Percentiles rank a stretch among this genome's conserved stretches.
phyloP scores from a whole-genome alignment of 2,888 invertebrate species.

The Oscheius myriophilus region DNA sequence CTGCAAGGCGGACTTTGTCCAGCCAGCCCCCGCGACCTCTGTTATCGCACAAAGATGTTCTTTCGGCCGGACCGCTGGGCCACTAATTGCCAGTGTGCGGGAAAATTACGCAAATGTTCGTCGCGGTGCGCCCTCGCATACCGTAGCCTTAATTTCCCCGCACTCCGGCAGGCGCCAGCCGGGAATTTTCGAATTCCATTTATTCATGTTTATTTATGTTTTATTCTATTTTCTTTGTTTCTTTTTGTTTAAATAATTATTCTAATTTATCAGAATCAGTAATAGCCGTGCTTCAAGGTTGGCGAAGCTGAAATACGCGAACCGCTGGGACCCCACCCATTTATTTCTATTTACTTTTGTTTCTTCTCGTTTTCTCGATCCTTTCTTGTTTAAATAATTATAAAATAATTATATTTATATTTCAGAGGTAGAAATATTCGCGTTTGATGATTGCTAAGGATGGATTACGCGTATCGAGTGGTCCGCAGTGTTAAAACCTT shows the following conservation, averaged over 20 bases:
- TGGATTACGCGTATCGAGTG: conserved; percentile 66
- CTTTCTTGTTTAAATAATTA: too few relatives aligned
- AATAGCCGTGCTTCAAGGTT: conserved; percentile 4
- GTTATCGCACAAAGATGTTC: conserved; percentile 19
- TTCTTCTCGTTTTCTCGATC: too few relatives aligned
- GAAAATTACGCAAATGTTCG: too few relatives aligned
- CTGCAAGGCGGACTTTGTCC: conserved; percentile 23
- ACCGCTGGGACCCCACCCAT: conserved; percentile 52
- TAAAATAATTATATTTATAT: neutral
- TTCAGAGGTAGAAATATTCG: neutral
- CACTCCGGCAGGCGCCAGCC: too few relatives aligned
- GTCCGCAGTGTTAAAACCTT: conserved; percentile 74
- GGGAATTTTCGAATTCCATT: too few relatives aligned
- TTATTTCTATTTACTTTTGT: too few relatives aligned
- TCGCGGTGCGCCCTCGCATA: too few relatives aligned
- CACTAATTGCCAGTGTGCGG: neutral
- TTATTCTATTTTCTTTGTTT: too few relatives aligned
- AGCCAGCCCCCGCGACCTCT: conserved; percentile 19
- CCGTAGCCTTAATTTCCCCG: too few relatives aligned
- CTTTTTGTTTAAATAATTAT: too few relatives aligned
- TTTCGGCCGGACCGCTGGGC: conserved; percentile 2
- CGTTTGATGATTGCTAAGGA: conserved; percentile 31
- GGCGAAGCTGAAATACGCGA: conserved; percentile 62
- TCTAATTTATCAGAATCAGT: neutral
- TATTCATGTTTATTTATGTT: too few relatives aligned